A percentile compares a stretch with the other conserved stretches of the same genome.
phyloP scores from a whole-genome alignment of 2,888 invertebrate species.

The Gasteruption jaculator region DNA sequence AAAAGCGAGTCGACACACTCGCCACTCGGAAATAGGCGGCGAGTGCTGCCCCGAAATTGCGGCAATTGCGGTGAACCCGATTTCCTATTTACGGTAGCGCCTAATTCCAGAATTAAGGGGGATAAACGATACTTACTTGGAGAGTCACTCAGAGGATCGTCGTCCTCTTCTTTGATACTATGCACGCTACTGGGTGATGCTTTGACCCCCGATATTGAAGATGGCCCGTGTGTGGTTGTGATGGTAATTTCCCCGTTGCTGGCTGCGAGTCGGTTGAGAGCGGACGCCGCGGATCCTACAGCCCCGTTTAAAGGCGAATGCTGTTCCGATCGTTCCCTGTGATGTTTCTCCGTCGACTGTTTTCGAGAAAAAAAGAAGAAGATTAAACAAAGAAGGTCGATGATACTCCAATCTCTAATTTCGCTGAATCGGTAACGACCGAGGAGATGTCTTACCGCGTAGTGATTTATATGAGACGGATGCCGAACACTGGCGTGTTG shows the following conservation, averaged over 20 bases:
- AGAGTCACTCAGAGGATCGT: slow-evolving; percentile 74
- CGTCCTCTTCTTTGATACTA: slow-evolving; percentile 47
- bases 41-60: no score
- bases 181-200: slow-evolving; percentile 50
- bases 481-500: slow-evolving; percentile 47
- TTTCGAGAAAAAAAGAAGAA: slow-evolving; percentile 10
- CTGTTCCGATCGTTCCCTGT: slow-evolving; percentile 54
- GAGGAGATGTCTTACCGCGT: slow-evolving; percentile 35
- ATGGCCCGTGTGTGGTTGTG: slow-evolving; percentile 68
- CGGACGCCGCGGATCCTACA: slow-evolving; percentile 56
- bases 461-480: slow-evolving; percentile 46
- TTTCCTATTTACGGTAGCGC: no score
- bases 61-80: no score
- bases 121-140: slow-evolving; percentile 66
- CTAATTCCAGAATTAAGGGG: no score
- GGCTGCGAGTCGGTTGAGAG: slow-evolving; percentile 68
- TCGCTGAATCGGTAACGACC: slow-evolving; percentile 13
- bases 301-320: slow-evolving; percentile 50
- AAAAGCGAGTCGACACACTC: no score
- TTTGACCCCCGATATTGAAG: slow-evolving; percentile 45
- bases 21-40: no score
- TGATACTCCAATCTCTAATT: background rate
- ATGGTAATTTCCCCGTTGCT: slow-evolving; percentile 81
- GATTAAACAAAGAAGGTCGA: slow-evolving; percentile 8
- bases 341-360: slow-evolving; percentile 49